Conservation (phyloP, 2,113 vertebrate genomes). For the Centropus unirufus region DNA sequence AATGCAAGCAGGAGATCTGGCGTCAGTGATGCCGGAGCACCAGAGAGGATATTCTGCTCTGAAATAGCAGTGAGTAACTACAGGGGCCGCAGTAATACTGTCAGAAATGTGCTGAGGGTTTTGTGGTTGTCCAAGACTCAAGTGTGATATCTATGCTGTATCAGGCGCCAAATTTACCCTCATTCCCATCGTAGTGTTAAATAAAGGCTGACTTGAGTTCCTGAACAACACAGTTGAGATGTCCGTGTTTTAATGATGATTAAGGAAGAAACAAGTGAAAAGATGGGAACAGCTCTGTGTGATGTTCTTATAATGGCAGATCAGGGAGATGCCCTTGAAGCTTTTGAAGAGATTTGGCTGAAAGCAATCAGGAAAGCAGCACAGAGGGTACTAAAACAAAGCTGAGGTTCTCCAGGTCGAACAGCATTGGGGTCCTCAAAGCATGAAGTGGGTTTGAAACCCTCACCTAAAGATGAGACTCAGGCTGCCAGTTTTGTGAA, state of each 20-base stretch:
- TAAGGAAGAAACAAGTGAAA: not conserved
- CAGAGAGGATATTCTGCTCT: accelerated
- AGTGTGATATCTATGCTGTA: too few species aligned
- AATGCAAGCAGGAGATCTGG: not conserved
- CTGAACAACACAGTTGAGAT: not conserved
- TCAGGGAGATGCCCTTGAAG: not conserved
- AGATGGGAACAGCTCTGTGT: not conserved
- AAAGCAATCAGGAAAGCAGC: not conserved
- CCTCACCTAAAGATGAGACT: accelerated
- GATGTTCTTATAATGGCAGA: not conserved
- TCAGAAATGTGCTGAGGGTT: not conserved
- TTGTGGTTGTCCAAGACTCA: not conserved
- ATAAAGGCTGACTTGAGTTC: not conserved
- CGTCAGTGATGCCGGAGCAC: not conserved
- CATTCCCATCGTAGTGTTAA: not conserved
- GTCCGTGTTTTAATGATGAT: not conserved
- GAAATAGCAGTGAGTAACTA: not conserved
- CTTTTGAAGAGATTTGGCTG: not conserved
- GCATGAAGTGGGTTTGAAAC: not conserved
- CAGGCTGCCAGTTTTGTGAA: not conserved
- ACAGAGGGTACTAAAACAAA: not conserved
- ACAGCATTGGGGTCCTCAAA: not conserved
- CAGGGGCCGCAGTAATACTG: not conserved
- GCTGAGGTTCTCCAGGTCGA: not conserved
- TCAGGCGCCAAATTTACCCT: not conserved